These are phyloP conservation scores for Ailurus styani DNA, from an alignment of 2,113 vertebrate genomes.

Conservation along the genomic window DNA sequence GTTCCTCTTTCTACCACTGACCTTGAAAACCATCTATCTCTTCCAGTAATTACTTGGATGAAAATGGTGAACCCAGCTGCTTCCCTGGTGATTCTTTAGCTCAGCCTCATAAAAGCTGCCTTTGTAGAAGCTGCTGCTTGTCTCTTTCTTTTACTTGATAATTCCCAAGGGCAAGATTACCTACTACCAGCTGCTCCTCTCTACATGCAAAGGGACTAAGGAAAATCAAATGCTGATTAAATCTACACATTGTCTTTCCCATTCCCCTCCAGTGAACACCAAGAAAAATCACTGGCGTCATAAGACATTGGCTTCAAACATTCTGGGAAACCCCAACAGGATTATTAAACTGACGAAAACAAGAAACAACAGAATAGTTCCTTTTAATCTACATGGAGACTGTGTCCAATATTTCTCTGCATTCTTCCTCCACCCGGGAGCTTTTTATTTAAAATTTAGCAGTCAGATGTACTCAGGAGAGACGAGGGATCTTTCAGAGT, in stretches of 20 bases:
- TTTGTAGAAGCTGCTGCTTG: constrained; percentile 58
- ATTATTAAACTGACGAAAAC: constrained; percentile 40
- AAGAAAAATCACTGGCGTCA: constrained; percentile 34
- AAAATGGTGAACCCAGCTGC: constrained; percentile 72
- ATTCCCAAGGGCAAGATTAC: constrained; percentile 75
- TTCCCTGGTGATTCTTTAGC: constrained; percentile 59
- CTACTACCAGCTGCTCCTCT: constrained; percentile 70
- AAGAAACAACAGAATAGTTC: constrained; percentile 21
- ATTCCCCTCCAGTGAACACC: constrained; percentile 20
- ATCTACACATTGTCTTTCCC: constrained; percentile 43
- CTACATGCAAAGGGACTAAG: constrained; percentile 35
- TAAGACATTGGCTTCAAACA: background rate
- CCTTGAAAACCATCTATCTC: constrained; percentile 69
- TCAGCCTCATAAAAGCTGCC: constrained; percentile 61
- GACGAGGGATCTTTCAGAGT: background rate
- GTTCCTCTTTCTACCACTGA: constrained; percentile 46
- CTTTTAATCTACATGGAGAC: background rate
- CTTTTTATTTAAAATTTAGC: constrained; percentile 17
- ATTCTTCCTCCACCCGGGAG: background rate
- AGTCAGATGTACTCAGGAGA: background rate
- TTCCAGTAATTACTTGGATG: constrained; percentile 69
- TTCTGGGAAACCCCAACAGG: constrained; percentile 14
- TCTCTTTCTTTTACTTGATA: constrained; percentile 60
- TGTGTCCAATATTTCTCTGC: background rate
- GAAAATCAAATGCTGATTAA: constrained; percentile 67